Evolutionary conservation across 2,113 vertebrate species (phyloP).

Genomic region (Hypomesus transpacificus): DNA sequence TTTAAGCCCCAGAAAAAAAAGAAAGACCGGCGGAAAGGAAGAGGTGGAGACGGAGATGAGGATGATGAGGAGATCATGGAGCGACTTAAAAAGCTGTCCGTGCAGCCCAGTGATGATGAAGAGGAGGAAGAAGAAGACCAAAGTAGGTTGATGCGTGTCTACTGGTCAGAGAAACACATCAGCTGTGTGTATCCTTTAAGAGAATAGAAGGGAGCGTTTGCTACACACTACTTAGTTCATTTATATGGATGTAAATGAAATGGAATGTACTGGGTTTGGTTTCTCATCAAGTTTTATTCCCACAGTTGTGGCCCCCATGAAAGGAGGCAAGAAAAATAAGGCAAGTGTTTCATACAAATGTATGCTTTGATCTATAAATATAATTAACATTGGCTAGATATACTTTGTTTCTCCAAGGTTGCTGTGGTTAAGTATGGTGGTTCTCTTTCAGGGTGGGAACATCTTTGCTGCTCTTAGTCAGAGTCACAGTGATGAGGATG

Average conservation of each 20-base stretch:
- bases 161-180: background rate
- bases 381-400: background rate
- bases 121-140: conserved; percentile 71
- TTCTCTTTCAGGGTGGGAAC: conserved; percentile 74
- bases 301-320: conserved; percentile 54
- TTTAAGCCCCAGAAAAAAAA: conserved; percentile 78
- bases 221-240: background rate
- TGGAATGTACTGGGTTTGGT: background rate
- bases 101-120: conserved; percentile 79
- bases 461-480: conserved; percentile 83
- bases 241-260: background rate
- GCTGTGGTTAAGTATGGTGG: background rate
- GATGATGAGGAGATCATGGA: conserved; percentile 76
- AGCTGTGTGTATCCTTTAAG: background rate
- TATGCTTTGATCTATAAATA: background rate
- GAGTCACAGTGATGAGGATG: conserved; percentile 78
- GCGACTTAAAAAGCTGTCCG: conserved; percentile 80
- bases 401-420: background rate
- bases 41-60: conserved; percentile 67
- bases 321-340: conserved; percentile 68
- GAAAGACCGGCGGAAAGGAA: conserved; percentile 78
- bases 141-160: conserved; percentile 27
- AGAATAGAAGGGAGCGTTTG: background rate
- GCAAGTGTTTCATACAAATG: conserved; percentile 40
- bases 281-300: background rate